These are phyloP conservation scores for Chironomus riparius DNA, from an alignment of 2,888 invertebrate genomes.

Conservation along the genomic window DNA sequence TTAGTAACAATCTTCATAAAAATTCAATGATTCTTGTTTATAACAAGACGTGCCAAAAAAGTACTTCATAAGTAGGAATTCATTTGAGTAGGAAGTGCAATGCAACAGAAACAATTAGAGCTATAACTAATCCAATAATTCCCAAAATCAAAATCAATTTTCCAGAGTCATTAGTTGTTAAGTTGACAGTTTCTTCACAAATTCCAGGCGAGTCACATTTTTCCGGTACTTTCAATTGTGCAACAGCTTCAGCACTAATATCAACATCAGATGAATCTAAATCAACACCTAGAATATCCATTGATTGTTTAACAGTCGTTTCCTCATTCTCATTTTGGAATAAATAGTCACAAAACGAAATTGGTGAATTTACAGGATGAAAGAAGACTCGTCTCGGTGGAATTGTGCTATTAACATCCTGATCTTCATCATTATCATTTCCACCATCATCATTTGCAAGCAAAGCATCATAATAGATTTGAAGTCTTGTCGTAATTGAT, in stretches of 20 bases:
- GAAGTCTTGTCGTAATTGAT: conserved; percentile 74
- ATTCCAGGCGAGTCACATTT: not conserved
- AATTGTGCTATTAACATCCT: conserved; percentile 28
- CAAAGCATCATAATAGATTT: conserved; percentile 87
- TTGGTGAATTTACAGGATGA: conserved; percentile 51
- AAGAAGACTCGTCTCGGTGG: conserved; percentile 80
- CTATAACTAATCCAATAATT: not conserved
- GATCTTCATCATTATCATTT: conserved; percentile 31
- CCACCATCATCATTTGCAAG: conserved; percentile 55
- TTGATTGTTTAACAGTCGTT: conserved; percentile 62
- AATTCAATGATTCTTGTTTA: not conserved
- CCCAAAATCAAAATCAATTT: conserved; percentile 2
- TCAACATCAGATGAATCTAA: not conserved
- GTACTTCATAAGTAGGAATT: not conserved
- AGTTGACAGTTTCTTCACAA: not conserved
- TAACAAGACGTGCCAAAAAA: not conserved
- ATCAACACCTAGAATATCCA: conserved; percentile 59
- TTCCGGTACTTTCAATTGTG: not conserved
- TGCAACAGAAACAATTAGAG: not conserved
- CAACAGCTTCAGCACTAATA: not conserved
- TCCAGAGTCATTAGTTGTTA: not conserved
- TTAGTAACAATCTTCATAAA: not conserved
- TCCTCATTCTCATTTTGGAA: conserved; percentile 47
- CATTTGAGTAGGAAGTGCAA: not conserved
- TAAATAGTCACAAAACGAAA: conserved; percentile 79